Conservation (phyloP, 2,888 invertebrate genomes). For the Orthosia incerta region DNA sequence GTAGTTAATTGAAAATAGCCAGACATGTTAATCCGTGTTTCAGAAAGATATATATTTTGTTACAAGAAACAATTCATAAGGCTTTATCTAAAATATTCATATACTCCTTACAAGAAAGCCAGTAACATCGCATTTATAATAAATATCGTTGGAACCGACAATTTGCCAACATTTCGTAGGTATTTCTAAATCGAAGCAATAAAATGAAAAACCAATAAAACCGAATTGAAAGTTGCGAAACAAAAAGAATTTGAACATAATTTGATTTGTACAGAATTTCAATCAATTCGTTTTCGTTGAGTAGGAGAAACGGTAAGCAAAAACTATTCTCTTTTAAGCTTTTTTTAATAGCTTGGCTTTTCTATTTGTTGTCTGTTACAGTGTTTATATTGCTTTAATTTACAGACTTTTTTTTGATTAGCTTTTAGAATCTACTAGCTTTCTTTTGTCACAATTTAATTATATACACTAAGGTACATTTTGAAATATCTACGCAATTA, state of each 20-base stretch:
- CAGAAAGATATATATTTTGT: background rate
- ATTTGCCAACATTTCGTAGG: conserved; percentile 63
- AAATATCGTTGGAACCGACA: conserved; percentile 46
- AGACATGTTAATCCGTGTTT: background rate
- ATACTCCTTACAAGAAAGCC: conserved; percentile 9
- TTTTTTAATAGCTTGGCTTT: conserved; percentile 23
- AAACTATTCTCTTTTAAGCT: conserved; percentile 52
- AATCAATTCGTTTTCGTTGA: conserved; percentile 72
- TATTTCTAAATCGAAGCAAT: conserved; percentile 78
- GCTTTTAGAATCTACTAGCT: background rate
- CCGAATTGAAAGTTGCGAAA: conserved; percentile 83
- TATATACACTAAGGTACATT: background rate
- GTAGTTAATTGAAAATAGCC: too few relatives aligned
- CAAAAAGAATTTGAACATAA: conserved; percentile 78
- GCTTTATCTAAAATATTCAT: conserved; percentile 8
- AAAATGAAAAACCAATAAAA: conserved; percentile 80
- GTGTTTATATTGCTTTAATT: conserved; percentile 5
- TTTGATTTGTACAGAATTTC: conserved; percentile 81
- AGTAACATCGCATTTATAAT: conserved; percentile 42
- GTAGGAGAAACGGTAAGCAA: conserved; percentile 72
- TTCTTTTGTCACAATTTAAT: background rate
- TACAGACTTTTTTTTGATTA: background rate
- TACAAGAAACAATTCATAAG: background rate
- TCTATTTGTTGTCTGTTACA: background rate
- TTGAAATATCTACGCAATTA: conserved; percentile 13